Percentiles rank a stretch among this genome's conserved stretches.
phyloP scores from a whole-genome alignment of 2,797 vertebrate genomes.

The Oophaga sylvatica region DNA sequence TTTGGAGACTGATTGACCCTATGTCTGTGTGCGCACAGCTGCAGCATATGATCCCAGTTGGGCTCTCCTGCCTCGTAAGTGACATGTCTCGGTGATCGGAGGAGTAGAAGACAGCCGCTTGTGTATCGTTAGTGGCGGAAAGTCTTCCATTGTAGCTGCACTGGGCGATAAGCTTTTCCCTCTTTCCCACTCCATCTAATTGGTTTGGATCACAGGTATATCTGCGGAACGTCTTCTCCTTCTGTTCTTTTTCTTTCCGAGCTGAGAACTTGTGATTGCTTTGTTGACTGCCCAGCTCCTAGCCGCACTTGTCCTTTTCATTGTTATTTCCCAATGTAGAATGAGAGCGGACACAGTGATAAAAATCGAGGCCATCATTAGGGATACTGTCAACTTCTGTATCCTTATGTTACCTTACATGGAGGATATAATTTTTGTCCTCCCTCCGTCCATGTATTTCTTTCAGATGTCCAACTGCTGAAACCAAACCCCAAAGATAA shows the following conservation, averaged over 20 bases:
- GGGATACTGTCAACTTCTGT: neutral
- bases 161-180: neutral
- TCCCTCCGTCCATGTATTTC: neutral
- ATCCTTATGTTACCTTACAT: neutral
- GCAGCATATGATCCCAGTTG: neutral
- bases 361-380: neutral
- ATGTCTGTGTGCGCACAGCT: constrained; percentile 8
- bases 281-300: neutral
- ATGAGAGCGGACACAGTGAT: neutral
- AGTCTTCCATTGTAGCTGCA: neutral
- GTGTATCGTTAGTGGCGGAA: neutral
- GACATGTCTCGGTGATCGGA: constrained; percentile 21
- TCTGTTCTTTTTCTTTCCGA: neutral
- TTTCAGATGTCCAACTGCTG: neutral
- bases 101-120: constrained; percentile 9
- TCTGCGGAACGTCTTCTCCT: neutral
- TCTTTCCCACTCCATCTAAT: constrained; percentile 10
- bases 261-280: neutral
- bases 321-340: neutral
- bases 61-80: neutral
- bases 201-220: constrained; percentile 5
- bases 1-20: constrained; percentile 42
- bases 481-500: neutral
- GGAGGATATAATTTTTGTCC: neutral
- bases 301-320: neutral